Conservation (phyloP, 2,797 vertebrate species). For the Cercopithecus neglectus region DNA sequence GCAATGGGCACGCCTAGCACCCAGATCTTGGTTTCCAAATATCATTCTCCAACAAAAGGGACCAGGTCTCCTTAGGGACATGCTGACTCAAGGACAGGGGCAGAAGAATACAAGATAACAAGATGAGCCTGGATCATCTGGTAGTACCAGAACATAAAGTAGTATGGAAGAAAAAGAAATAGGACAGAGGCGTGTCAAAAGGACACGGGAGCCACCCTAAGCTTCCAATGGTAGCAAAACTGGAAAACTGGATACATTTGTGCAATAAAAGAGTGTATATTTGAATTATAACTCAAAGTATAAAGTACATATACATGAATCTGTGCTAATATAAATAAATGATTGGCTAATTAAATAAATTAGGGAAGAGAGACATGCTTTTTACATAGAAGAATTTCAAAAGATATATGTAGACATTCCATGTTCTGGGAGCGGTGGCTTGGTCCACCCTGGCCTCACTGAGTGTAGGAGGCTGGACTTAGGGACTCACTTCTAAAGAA, state of each 20-base stretch:
- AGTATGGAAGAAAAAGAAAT: too few species aligned
- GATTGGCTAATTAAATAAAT: background rate
- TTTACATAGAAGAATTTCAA: background rate
- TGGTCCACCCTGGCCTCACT: background rate
- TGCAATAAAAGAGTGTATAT: background rate
- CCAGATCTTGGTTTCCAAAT: background rate
- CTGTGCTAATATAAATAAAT: background rate
- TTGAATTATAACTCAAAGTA: background rate
- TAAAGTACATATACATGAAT: background rate
- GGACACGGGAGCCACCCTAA: background rate
- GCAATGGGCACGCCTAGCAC: background rate
- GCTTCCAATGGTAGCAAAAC: background rate
- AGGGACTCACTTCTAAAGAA: background rate
- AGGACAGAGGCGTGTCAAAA: background rate
- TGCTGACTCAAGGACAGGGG: background rate
- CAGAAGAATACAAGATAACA: background rate
- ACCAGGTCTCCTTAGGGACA: background rate
- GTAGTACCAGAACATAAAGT: background rate
- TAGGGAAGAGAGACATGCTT: background rate
- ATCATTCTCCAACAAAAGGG: background rate
- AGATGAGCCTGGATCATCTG: background rate
- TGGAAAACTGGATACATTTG: background rate
- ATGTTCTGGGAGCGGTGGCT: background rate
- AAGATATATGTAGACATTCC: background rate
- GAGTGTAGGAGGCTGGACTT: background rate